These are phyloP conservation scores for Melolontha melolontha DNA, from an alignment of 2,888 invertebrate species.

Conservation along the genomic window DNA sequence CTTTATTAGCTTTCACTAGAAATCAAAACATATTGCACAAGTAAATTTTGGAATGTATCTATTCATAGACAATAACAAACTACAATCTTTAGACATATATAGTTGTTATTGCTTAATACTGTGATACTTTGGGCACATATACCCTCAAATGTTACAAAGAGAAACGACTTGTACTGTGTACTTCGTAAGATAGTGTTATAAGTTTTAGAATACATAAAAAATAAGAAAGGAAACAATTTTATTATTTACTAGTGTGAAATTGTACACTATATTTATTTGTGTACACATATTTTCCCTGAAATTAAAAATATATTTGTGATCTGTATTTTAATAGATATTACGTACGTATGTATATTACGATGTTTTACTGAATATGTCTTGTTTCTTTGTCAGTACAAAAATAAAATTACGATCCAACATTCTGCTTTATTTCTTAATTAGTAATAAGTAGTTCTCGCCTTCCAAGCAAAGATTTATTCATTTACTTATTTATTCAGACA, in stretches of 20 bases:
- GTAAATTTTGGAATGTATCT: constrained; percentile 42
- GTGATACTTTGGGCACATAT: constrained; percentile 50
- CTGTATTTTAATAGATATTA: constrained; percentile 24
- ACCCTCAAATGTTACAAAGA: constrained; percentile 34
- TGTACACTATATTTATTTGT: constrained; percentile 5
- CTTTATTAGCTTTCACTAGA: too few species aligned
- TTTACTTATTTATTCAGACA: too few species aligned
- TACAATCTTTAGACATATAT: constrained; percentile 43
- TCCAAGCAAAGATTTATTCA: too few species aligned
- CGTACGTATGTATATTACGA: constrained; percentile 16
- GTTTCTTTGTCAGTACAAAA: constrained; percentile 35
- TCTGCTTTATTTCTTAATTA: too few species aligned
- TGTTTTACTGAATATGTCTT: constrained; percentile 21
- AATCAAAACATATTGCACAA: constrained; percentile 16
- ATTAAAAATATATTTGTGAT: constrained; percentile 12
- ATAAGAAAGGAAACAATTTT: constrained; percentile 4
- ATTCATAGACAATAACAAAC: constrained; percentile 44
- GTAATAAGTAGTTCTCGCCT: too few species aligned
- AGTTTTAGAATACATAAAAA: constrained; percentile 18
- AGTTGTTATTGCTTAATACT: constrained; percentile 46
- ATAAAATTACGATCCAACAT: constrained; percentile 22
- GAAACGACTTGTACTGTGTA: constrained; percentile 33
- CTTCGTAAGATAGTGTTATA: constrained; percentile 8
- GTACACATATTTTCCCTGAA: constrained; percentile 13
- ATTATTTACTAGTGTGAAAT: too few species aligned